Evolutionary conservation across 1,140 invertebrate species (phyloP), one percentile per base, ranked within the genome.

Genomic region (Drosophila leontia): DNA sequence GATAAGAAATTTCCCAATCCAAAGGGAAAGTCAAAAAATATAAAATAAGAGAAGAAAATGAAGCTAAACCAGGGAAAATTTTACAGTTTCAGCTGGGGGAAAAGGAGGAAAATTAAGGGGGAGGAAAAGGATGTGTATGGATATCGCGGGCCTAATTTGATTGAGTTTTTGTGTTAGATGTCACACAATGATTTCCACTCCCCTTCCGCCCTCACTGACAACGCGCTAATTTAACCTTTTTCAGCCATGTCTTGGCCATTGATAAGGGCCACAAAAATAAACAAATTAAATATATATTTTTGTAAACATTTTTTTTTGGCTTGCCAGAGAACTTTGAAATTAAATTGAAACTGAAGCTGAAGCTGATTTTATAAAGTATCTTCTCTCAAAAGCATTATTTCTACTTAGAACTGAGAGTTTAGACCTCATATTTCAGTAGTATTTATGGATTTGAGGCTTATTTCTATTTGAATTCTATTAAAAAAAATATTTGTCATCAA

Each of bases 121-220:
- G 45, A 23, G 12, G 45, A 8, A 8, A 8, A 8, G 45, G 45
- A 0, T 26, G 23, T 26, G 23, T 6, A 15, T 39, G 51, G 55
- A 48, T 60, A 23, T 23, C 5, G 17, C 13, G 65, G 26, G 19
- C 65, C 78, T 85, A 90, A 88, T 88, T 90, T 88, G 85, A 88
- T 88, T 90, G 85, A 88, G 81, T 88, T 88, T 71, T 69, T 81
- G 70, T 88, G 85, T 88, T 68, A 59, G 64, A 69, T 88, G 85
- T 88, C 85, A 88, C 55, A 9, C 26, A 6, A 1, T 34, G 41
- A 56, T 23, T 19, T 17, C n/a, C 9, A 7, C 34, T 29, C 26
- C 13, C 7, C n/a, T 15, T 57, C 55, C 3, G 11, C 3, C 45
- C 13, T 3, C 15, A 29, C 60, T 80, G 60, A 37, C 51, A 68